These are phyloP conservation scores for Linnaemya vulpina DNA, from an alignment of 2,888 invertebrate genomes.

Conservation along the genomic window DNA sequence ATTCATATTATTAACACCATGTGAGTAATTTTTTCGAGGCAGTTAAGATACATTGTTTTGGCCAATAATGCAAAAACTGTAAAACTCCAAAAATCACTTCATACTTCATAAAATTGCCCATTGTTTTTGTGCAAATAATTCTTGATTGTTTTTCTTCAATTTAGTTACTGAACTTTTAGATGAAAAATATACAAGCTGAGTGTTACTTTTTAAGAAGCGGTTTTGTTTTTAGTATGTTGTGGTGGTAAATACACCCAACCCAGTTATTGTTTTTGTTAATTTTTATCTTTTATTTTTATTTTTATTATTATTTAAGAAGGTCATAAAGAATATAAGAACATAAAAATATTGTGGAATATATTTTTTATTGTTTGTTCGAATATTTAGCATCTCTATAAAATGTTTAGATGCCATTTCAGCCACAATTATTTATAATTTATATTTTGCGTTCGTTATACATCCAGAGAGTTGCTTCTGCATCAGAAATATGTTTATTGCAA, in stretches of 20 bases:
- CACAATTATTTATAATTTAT: not conserved
- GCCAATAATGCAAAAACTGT: slow-evolving; percentile 13
- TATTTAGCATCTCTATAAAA: slow-evolving; percentile 17
- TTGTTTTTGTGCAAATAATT: slow-evolving; percentile 42
- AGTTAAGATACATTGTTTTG: slow-evolving; percentile 38
- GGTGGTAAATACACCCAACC: slow-evolving; percentile 52
- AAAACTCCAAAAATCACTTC: slow-evolving; percentile 31
- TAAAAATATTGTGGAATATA: slow-evolving; percentile 12
- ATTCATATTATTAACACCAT: slow-evolving; percentile 20
- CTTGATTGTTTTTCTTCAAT: slow-evolving; percentile 7
- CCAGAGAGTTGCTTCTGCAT: not conserved
- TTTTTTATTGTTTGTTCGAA: slow-evolving; percentile 3
- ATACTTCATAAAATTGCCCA: slow-evolving; percentile 68
- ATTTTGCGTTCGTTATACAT: not conserved
- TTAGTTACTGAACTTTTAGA: slow-evolving; percentile 54
- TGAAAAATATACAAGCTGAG: slow-evolving; percentile 13
- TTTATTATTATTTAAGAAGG: too few relatives aligned
- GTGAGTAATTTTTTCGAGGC: slow-evolving; percentile 40
- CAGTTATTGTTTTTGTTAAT: slow-evolving; percentile 50
- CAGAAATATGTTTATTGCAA: not conserved
- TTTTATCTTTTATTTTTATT: too few relatives aligned
- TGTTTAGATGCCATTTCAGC: slow-evolving; percentile 19
- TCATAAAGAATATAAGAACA: slow-evolving; percentile 42
- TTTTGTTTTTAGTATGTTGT: slow-evolving; percentile 18
- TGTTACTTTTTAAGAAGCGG: slow-evolving; percentile 10